Conservation (phyloP, 2,888 invertebrate species). For the Leptinotarsa haldemani region DNA sequence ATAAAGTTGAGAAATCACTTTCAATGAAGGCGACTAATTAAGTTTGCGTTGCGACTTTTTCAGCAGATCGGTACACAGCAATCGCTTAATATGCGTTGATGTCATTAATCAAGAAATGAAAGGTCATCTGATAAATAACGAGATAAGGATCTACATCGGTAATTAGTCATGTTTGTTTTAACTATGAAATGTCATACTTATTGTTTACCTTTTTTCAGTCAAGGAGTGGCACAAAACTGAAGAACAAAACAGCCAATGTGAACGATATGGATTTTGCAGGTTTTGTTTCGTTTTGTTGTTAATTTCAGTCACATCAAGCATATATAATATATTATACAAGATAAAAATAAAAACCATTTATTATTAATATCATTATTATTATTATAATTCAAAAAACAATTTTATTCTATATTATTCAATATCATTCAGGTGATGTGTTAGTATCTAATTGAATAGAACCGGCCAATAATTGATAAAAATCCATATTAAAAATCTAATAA, state of each 20-base stretch:
- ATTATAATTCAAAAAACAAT: no score
- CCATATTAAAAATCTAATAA: no score
- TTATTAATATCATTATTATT: no score
- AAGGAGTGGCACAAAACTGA: not conserved
- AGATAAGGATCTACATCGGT: conserved; percentile 10
- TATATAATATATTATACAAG: no score
- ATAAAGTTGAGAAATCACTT: conserved; percentile 12
- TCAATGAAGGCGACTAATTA: conserved; percentile 15
- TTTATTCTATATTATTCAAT: no score
- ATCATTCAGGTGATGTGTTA: no score
- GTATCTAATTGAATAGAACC: no score
- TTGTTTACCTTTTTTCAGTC: not conserved
- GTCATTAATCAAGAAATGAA: conserved; percentile 22
- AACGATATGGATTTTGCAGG: no score
- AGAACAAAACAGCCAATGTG: not conserved
- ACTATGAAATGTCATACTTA: not conserved
- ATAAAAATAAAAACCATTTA: no score
- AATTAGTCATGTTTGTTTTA: conserved; percentile 19
- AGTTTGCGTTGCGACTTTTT: not conserved
- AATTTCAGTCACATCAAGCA: no score
- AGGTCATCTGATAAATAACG: conserved; percentile 20
- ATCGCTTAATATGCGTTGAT: conserved; percentile 13
- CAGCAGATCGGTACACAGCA: conserved; percentile 11
- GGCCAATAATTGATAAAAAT: no score
- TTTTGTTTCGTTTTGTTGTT: no score